These are phyloP conservation scores for Drosophila kambysellisi DNA, from an alignment of 2,888 invertebrate genomes.

Conservation along the genomic window DNA sequence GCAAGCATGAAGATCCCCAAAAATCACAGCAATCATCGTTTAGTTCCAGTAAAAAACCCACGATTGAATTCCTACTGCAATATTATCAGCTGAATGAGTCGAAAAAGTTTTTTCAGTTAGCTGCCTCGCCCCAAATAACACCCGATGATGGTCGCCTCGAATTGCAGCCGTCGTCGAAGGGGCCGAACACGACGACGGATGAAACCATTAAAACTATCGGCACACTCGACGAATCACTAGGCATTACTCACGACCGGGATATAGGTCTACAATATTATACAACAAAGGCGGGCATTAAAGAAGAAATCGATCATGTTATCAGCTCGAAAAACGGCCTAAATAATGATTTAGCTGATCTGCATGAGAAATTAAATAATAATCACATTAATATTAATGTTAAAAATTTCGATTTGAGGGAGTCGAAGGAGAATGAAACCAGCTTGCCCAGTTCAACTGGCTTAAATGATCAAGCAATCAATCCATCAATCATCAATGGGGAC, in stretches of 20 bases:
- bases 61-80: slow-evolving; percentile 83
- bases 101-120: slow-evolving; percentile 85
- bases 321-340: slow-evolving; percentile 16
- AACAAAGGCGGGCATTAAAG: neutral
- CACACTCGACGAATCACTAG: slow-evolving; percentile 17
- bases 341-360: neutral
- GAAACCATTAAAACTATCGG: slow-evolving; percentile 41
- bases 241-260: slow-evolving; percentile 3
- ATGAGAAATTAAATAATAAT: slow-evolving; percentile 48
- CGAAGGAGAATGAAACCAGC: slow-evolving; percentile 9
- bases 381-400: slow-evolving; percentile 31
- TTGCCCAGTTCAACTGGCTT: neutral
- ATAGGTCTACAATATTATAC: slow-evolving; percentile 4
- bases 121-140: slow-evolving; percentile 84
- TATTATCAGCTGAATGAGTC: slow-evolving; percentile 85
- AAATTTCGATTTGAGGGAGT: slow-evolving; percentile 18
- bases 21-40: slow-evolving; percentile 52
- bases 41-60: slow-evolving; percentile 78
- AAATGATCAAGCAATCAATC: slow-evolving; percentile 4
- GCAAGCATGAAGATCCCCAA: slow-evolving; percentile 78
- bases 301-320: neutral
- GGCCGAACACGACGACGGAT: slow-evolving; percentile 63
- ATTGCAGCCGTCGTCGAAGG: slow-evolving; percentile 66
- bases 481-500: slow-evolving; percentile 10
- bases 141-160: slow-evolving; percentile 81